These are phyloP conservation scores for Cordilura impudica DNA, from an alignment of 2,888 invertebrate genomes.

Conservation along the genomic window DNA sequence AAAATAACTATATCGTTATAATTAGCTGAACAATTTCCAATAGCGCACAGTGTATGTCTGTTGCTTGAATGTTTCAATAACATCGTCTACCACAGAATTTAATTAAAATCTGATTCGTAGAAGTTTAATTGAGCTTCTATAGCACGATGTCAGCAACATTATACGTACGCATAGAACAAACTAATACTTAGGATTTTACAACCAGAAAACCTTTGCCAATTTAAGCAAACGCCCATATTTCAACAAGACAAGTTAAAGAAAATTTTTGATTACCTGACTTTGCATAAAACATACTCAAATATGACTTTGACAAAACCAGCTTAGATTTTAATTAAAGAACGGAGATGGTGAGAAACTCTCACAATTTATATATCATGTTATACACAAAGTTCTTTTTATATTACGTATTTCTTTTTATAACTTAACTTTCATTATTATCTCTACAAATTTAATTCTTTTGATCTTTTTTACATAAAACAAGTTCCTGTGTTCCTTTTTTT, in stretches of 20 bases:
- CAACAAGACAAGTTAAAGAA: constrained; percentile 3
- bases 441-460: constrained; percentile 1
- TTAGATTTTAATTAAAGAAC: not conserved
- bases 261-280: constrained; percentile 33
- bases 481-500: not conserved
- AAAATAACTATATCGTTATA: no score
- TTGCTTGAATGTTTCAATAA: constrained; percentile 15
- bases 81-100: constrained; percentile 31
- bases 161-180: not conserved
- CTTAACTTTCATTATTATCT: not conserved
- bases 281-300: constrained; percentile 21
- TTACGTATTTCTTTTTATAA: not conserved
- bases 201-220: not conserved
- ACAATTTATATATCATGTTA: not conserved
- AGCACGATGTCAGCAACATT: not conserved
- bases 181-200: no score
- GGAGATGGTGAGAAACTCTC: not conserved
- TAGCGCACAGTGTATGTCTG: no score
- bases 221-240: not conserved
- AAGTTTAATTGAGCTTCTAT: constrained; percentile 30
- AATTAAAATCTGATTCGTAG: constrained; percentile 45
- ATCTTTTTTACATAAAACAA: not conserved
- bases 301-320: not conserved
- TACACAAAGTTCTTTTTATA: not conserved
- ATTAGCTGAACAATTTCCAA: no score